Evolutionary conservation across 2,113 vertebrate species (phyloP), one percentile per base, ranked within the genome.

Genomic region (rat (Rattus norvegicus)): DNA sequence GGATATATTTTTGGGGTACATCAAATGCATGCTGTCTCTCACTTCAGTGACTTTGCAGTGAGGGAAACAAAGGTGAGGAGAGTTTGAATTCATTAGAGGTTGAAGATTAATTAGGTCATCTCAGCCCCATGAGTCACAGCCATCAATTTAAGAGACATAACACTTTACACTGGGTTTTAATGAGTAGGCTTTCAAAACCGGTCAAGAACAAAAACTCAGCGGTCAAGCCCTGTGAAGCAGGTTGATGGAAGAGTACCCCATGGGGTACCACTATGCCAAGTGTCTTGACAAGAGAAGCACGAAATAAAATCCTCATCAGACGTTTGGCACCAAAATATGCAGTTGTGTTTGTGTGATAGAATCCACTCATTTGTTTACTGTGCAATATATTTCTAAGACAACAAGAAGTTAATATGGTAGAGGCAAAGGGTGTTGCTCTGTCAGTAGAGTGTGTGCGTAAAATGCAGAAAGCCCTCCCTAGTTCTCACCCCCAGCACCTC

Each of bases 31-130:
- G 52, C 67, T 96, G 76, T 90, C 93, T 91, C 91, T 22, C 28
- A 92, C 92, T 97, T 96, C 97, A 97, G 83, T 95, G 81, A 97
- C 87, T 85, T 94, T 59, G 47, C 36, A 94, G 95, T 79, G 73
- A 9, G 47, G 94, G 97, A 98, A 98, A 76, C 56, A 86, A 54
- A 94, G 63, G 93, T 97, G 77, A 97, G 54, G 79, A 80, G 9
- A 94, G 87, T 70, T 94, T 86, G 95, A 97, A 98, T 97, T 86
- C 81, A 97, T 81, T 95, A 63, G 88, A 49, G 10, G 1, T 54
- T 96, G 88, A 93, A 98, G 97, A 97, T 97, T 98, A 98, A 98
- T 97, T 97, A 95, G 95, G 83, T 47, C 80, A 92, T 96, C 72
- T 85, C 93, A 96, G 92, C 2, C 56, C 96, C 92, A 14, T 96